phyloP scores from a whole-genome alignment of 2,888 invertebrate genomes.

The Globia sparganii region DNA sequence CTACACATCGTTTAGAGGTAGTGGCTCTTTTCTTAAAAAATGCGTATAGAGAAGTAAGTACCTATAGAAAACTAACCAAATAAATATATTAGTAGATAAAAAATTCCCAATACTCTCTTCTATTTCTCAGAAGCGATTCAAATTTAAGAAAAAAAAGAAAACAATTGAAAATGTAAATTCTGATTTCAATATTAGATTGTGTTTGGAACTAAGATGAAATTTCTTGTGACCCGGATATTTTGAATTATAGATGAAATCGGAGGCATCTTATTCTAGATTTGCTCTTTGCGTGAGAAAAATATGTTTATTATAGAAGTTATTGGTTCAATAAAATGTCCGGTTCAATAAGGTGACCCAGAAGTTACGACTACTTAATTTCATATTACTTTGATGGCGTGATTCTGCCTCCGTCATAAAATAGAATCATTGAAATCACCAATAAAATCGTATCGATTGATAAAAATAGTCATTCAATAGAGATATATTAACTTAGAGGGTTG shows the following conservation, averaged over 20 bases:
- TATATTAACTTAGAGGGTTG: too few species aligned
- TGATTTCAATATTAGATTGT: conserved; percentile 43
- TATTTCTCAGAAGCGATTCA: not conserved
- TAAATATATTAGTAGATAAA: not conserved
- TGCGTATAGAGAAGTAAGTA: not conserved
- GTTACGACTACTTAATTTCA: not conserved
- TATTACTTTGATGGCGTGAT: not conserved
- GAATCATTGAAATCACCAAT: too few species aligned
- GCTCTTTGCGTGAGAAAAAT: not conserved
- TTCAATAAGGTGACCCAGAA: not conserved
- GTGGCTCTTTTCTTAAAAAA: not conserved
- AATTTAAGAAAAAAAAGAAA: conserved; percentile 18
- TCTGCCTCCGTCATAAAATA: too few species aligned
- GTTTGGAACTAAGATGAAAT: conserved; percentile 24
- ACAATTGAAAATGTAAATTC: conserved; percentile 36
- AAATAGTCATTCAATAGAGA: too few species aligned
- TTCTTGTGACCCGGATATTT: conserved; percentile 27
- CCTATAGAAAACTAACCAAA: not conserved
- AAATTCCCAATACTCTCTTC: not conserved
- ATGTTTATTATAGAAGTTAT: conserved; percentile 1
- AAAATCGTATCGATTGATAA: too few species aligned
- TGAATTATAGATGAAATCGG: conserved; percentile 19
- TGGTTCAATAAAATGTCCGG: not conserved
- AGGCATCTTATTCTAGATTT: conserved; percentile 10
- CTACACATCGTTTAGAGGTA: not conserved